phyloP scores from a whole-genome alignment of 2,888 invertebrate species.

The Drosophila paramelanica region DNA sequence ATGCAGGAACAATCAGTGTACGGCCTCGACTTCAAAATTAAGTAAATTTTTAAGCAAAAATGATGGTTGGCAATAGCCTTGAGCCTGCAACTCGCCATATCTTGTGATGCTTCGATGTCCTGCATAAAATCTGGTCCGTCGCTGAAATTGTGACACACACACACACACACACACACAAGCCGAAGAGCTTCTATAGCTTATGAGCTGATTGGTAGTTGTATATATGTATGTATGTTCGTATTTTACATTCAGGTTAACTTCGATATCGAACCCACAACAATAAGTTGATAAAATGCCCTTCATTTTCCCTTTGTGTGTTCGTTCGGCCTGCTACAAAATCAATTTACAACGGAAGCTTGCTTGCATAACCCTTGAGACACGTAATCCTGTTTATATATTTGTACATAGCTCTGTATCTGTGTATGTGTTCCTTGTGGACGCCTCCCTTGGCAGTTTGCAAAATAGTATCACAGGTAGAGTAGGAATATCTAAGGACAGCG shows the following conservation, averaged over 20 bases:
- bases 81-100: background rate
- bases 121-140: slow-evolving; percentile 9
- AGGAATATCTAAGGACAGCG: slow-evolving; percentile 72
- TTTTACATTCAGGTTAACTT: slow-evolving; percentile 21
- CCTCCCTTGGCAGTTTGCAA: slow-evolving; percentile 57
- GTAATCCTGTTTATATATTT: slow-evolving; percentile 69
- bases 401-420: slow-evolving; percentile 5
- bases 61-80: background rate
- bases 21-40: slow-evolving; percentile 11
- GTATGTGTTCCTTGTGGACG: slow-evolving; percentile 7
- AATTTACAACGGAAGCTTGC: slow-evolving; percentile 76
- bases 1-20: slow-evolving; percentile 29
- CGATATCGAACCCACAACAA: slow-evolving; percentile 48
- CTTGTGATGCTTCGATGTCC: slow-evolving; percentile 2
- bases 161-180: background rate
- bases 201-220: slow-evolving; percentile 25
- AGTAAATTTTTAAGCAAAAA: slow-evolving; percentile 18
- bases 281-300: slow-evolving; percentile 70
- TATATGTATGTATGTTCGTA: slow-evolving; percentile 4
- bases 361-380: slow-evolving; percentile 73
- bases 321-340: slow-evolving; percentile 66
- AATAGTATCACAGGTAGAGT: slow-evolving; percentile 63
- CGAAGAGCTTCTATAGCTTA: slow-evolving; percentile 8
- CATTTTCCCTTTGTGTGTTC: slow-evolving; percentile 60
- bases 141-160: slow-evolving; percentile 11